Evolutionary conservation across 2,888 invertebrate genomes (phyloP).

Genomic region (Aphodius granarius): DNA sequence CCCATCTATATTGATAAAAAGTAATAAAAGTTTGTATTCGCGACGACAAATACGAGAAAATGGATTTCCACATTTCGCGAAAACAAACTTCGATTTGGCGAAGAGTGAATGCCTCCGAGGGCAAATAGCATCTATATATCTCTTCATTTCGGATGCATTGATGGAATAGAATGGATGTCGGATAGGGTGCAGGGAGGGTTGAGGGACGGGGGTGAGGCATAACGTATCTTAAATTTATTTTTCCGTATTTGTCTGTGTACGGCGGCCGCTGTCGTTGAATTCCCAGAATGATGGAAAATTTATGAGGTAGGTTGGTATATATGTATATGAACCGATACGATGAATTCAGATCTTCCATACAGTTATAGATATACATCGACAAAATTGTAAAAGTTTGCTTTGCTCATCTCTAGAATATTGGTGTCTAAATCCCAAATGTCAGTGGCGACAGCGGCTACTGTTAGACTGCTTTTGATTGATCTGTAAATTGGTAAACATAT

Average conservation of each 20-base stretch:
- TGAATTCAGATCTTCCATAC: neutral
- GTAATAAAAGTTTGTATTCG: neutral
- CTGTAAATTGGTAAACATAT: no score
- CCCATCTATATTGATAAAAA: neutral
- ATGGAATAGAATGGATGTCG: constrained; percentile 38
- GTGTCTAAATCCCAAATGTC: no score
- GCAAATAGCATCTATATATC: constrained; percentile 25
- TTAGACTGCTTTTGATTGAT: no score
- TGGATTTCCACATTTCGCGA: constrained; percentile 9
- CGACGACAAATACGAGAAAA: constrained; percentile 1
- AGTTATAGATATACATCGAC: neutral
- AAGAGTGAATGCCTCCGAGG: neutral
- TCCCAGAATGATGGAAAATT: constrained; percentile 11
- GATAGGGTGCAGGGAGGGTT: neutral
- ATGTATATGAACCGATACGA: neutral
- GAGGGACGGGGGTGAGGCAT: neutral
- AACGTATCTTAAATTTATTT: constrained; percentile 8
- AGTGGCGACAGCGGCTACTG: no score
- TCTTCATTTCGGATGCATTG: constrained; percentile 44
- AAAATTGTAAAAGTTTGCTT: neutral
- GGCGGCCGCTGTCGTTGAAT: neutral
- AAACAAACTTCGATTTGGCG: constrained; percentile 13
- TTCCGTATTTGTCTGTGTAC: constrained; percentile 5
- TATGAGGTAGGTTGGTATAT: neutral
- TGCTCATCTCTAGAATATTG: no score